Percentiles rank a stretch among this genome's conserved stretches.
Evolutionary conservation across 2,888 invertebrate genomes (phyloP).

Genomic region (Busseola fusca): DNA sequence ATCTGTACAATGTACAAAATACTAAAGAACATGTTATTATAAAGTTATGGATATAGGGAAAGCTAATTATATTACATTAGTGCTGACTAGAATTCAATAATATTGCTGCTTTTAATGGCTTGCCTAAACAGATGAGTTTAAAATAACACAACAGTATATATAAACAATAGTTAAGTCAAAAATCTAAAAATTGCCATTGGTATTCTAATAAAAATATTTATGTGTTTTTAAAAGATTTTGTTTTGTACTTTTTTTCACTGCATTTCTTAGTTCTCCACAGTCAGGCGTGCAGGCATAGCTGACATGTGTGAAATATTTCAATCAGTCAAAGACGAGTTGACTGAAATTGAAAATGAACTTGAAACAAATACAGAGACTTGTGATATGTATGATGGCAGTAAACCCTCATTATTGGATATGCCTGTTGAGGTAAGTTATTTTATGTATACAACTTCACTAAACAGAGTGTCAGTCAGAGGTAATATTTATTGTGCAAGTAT

Average conservation of each 20-base stretch:
- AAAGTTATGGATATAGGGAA: background rate
- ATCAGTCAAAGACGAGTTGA: conserved; percentile 71
- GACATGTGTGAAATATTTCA: conserved; percentile 79
- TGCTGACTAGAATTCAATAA: background rate
- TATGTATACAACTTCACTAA: background rate
- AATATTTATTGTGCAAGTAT: background rate
- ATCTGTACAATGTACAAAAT: background rate
- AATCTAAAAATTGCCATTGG: background rate
- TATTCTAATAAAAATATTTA: background rate
- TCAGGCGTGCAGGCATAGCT: conserved; percentile 21
- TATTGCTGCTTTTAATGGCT: background rate
- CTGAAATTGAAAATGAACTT: conserved; percentile 72
- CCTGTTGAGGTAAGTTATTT: conserved; percentile 80
- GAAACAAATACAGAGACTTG: conserved; percentile 49
- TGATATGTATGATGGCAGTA: conserved; percentile 66
- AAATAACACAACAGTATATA: background rate
- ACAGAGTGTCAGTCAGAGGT: background rate
- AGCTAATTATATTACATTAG: background rate
- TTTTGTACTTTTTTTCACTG: background rate
- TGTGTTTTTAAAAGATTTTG: background rate
- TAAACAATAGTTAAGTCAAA: background rate
- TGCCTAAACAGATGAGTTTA: background rate
- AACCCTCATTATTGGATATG: conserved; percentile 75
- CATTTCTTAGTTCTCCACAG: conserved; percentile 3
- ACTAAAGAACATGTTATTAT: no score